These are phyloP conservation scores for Hafferia zeledoni DNA, from an alignment of 2,797 vertebrate genomes.

Conservation along the genomic window DNA sequence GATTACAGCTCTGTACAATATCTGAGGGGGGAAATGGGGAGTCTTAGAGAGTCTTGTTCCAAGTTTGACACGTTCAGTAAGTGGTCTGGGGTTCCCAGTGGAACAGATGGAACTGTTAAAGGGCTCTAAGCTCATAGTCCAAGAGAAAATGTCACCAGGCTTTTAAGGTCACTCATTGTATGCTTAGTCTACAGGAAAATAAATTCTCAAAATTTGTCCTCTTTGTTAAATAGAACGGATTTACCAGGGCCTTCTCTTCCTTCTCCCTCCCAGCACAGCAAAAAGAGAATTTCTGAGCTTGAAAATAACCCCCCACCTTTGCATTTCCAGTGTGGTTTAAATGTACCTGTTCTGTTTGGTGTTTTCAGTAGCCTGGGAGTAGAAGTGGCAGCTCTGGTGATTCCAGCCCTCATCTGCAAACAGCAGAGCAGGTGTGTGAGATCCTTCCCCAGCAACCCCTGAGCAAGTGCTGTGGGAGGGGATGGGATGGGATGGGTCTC, in stretches of 20 bases:
- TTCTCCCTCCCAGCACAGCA: neutral
- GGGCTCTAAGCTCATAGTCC: neutral
- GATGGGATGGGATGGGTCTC: neutral
- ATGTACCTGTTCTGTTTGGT: neutral
- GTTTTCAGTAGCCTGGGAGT: neutral
- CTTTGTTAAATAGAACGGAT: neutral
- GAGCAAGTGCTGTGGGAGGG: neutral
- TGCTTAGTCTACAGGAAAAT: neutral
- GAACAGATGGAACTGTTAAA: neutral
- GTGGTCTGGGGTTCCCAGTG: neutral
- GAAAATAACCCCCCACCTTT: neutral
- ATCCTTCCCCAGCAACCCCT: neutral
- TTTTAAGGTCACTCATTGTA: neutral
- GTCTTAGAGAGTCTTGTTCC: neutral
- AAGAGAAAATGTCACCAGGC: neutral
- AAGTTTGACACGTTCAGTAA: neutral
- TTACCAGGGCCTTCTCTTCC: neutral
- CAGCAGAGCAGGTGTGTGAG: neutral
- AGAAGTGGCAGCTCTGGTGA: neutral
- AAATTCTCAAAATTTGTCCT: neutral
- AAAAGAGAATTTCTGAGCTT: neutral
- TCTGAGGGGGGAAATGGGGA: rapidly evolving
- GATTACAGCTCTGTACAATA: neutral
- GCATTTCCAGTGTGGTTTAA: neutral
- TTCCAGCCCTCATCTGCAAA: neutral